A percentile compares a stretch with the other conserved stretches of the same genome.
Evolutionary conservation across 2,113 vertebrate genomes (phyloP).

Genomic region (Mastomys coucha): DNA sequence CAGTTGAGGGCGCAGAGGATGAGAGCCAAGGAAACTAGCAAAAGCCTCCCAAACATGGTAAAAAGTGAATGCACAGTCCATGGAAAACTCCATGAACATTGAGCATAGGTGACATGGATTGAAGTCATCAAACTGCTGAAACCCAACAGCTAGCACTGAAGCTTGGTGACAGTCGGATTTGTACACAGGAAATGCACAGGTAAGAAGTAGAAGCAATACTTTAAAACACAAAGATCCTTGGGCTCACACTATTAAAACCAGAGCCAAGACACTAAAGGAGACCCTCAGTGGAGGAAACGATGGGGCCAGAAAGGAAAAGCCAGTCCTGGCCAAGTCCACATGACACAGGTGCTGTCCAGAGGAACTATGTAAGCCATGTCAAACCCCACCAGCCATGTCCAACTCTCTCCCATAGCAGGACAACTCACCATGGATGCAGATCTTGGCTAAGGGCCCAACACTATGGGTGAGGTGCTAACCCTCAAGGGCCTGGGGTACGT

Average conservation of each 20-base stretch:
- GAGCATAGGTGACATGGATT: neutral
- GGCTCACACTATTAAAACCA: neutral
- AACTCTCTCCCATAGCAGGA: neutral
- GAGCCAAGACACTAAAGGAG: rapidly evolving
- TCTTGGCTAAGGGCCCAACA: neutral
- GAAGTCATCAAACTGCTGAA: rapidly evolving
- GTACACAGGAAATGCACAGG: rapidly evolving
- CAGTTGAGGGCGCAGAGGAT: rapidly evolving
- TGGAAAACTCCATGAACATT: neutral
- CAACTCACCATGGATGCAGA: neutral
- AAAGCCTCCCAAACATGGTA: neutral
- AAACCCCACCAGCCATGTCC: neutral
- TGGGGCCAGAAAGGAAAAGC: neutral
- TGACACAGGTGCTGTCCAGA: neutral
- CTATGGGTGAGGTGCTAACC: neutral
- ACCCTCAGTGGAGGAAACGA: neutral
- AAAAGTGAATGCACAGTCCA: no score
- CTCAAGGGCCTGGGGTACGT: neutral
- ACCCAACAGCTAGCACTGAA: neutral
- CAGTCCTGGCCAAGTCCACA: rapidly evolving
- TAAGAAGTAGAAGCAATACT: rapidly evolving
- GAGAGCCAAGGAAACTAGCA: rapidly evolving
- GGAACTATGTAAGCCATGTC: neutral
- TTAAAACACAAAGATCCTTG: neutral
- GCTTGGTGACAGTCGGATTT: rapidly evolving